Percentiles rank a stretch among this genome's conserved stretches.
These are phyloP conservation scores for Caenorhabditis sp. DNA, from an alignment of 2,888 invertebrate genomes.

Conservation along the genomic window DNA sequence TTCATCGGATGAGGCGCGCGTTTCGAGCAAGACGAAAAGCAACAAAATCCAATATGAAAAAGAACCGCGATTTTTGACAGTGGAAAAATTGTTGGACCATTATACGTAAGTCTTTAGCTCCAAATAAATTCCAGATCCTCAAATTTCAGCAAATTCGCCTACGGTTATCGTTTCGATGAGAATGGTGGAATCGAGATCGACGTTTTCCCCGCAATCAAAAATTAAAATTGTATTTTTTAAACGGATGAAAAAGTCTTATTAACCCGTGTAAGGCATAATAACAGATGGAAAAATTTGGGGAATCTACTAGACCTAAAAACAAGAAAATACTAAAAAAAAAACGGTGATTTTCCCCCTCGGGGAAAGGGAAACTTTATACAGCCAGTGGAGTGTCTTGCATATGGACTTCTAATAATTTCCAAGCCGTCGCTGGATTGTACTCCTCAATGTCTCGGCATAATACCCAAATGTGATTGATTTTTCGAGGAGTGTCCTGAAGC, in stretches of 20 bases:
- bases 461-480: conserved; percentile 96
- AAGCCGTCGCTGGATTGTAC: conserved; percentile 91
- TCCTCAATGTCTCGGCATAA: conserved; percentile 93
- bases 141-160: conserved; percentile 15
- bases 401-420: conserved; percentile 85
- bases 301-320: neutral
- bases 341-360: neutral
- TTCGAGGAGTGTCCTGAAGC: conserved; percentile 84
- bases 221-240: no score
- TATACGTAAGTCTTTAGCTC: neutral
- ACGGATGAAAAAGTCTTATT: no score
- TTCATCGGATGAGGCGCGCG: neutral
- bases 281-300: neutral
- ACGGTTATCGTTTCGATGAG: conserved; percentile 13
- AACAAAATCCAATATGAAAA: neutral
- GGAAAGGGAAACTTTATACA: conserved; percentile 33
- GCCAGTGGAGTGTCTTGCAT: conserved; percentile 65
- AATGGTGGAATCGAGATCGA: conserved; percentile 13
- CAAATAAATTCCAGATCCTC: no score
- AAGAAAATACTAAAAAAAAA: conserved; percentile 3
- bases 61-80: neutral
- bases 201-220: conserved; percentile 8
- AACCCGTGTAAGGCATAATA: conserved; percentile 6
- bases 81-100: neutral
- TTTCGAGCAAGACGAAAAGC: neutral